Percentiles rank a stretch among this genome's conserved stretches.
phyloP scores from a whole-genome alignment of 2,113 vertebrate genomes.

The Panthera tigris region DNA sequence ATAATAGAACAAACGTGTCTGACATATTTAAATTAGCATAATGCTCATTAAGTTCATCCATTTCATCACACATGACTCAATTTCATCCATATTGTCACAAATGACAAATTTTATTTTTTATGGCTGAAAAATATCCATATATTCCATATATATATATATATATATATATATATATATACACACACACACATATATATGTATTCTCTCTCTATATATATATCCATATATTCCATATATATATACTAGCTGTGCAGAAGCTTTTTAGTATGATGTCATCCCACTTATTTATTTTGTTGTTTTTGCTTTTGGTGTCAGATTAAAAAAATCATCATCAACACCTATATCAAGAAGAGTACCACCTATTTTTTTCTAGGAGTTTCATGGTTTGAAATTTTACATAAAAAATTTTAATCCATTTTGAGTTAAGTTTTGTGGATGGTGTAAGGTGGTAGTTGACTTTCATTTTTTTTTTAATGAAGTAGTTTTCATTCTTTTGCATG shows the following conservation, averaged over 20 bases:
- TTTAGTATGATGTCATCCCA: not conserved
- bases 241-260: not conserved
- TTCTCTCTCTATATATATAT: not conserved
- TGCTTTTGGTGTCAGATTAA: not conserved
- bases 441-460: not conserved
- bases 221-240: not conserved
- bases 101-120: not conserved
- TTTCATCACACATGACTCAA: not conserved
- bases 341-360: not conserved
- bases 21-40: not conserved
- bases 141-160: too few relatives aligned
- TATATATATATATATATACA: too few relatives aligned
- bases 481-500: not conserved
- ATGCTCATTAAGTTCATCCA: not conserved
- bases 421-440: not conserved
- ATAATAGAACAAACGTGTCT: not conserved
- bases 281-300: not conserved
- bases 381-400: not conserved
- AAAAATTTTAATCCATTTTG: not conserved
- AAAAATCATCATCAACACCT: not conserved
- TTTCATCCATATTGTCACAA: not conserved
- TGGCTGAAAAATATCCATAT: not conserved
- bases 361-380: not conserved
- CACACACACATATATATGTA: not conserved
- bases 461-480: not conserved